Base-by-base conservation (phyloP, 2,113 vertebrate genomes). In the Pelobates fuscus region DNA sequence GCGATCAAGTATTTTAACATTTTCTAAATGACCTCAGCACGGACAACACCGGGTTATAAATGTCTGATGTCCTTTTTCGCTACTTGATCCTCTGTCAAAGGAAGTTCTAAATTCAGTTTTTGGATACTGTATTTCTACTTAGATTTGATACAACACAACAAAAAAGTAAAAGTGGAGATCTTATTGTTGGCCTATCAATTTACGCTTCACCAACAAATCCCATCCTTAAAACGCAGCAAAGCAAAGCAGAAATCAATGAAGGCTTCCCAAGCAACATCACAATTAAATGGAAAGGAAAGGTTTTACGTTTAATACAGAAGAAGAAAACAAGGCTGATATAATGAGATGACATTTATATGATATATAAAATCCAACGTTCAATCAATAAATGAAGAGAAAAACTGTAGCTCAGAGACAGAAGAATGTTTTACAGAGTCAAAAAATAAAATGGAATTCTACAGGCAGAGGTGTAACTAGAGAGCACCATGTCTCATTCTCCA, bases 271-370 rank as follows among this genome's bases (percentile, higher is more conserved):
- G 24, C 8, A 46, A 66, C 23, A 46, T 18, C 23, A 43, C 32
- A 30, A 12, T 37, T 11, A 7, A 63, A 17, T 41, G 41, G 37
- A 43, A 26, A 17, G 41, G 20, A 65, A 18, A 37, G 62, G 32
- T 44, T 65, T 49, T 24, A 26, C 15, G 8, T 66, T 21, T 63
- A 37, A 37, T 21, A 49, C 20, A 23, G 62, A 23, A 21, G 15
- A 20, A 62, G 29, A 64, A 64, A 64, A 41, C 61, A 46, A 46
- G 41, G 30, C 29, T 24, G 37, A 66, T 25, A 43, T 66, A 23
- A 66, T 18, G 64, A 18, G 32, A 43, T 66, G 64, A 66, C 64
- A 66, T 66, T 66, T 65, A 17, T 65, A 41, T 18, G 24, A 24
- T 66, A 66, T 43, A 12, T 49, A 26, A 49, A 66, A 66, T 24